These are phyloP conservation scores for Acleris holmiana DNA, from an alignment of 2,888 invertebrate genomes.

Conservation along the genomic window DNA sequence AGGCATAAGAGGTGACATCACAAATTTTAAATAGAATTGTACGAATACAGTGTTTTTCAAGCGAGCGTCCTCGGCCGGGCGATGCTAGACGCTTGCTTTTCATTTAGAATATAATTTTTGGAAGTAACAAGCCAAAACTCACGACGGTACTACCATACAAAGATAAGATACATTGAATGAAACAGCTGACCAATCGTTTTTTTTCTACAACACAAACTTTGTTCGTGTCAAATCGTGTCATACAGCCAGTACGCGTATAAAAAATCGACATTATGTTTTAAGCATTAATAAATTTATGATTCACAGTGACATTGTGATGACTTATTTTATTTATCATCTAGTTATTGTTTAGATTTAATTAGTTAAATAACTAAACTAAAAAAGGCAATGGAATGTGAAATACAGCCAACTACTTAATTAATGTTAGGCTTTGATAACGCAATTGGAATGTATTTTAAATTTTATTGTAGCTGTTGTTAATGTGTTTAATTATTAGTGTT, in stretches of 20 bases:
- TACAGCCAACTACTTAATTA: not conserved
- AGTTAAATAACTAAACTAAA: not conserved
- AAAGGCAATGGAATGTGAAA: conserved; percentile 12
- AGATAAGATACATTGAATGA: not conserved
- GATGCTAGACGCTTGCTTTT: conserved; percentile 44
- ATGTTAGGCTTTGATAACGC: conserved; percentile 8
- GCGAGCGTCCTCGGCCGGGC: conserved; percentile 34
- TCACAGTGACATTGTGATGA: no score
- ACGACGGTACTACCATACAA: not conserved
- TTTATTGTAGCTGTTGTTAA: not conserved
- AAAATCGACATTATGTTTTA: no score
- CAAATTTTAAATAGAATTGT: conserved; percentile 76
- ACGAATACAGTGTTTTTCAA: conserved; percentile 57
- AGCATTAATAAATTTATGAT: no score
- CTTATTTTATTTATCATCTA: no score
- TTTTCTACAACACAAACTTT: not conserved
- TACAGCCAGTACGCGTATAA: not conserved
- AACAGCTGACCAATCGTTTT: conserved; percentile 22
- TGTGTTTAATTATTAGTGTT: conserved; percentile 13
- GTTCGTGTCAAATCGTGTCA: not conserved
- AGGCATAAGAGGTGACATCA: conserved; percentile 68
- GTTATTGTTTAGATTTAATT: no score
- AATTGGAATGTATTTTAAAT: conserved; percentile 18
- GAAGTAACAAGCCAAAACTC: not conserved
- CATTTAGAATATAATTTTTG: not conserved